phyloP scores from a whole-genome alignment of 2,797 vertebrate genomes.

The Choloepus didactylus region DNA sequence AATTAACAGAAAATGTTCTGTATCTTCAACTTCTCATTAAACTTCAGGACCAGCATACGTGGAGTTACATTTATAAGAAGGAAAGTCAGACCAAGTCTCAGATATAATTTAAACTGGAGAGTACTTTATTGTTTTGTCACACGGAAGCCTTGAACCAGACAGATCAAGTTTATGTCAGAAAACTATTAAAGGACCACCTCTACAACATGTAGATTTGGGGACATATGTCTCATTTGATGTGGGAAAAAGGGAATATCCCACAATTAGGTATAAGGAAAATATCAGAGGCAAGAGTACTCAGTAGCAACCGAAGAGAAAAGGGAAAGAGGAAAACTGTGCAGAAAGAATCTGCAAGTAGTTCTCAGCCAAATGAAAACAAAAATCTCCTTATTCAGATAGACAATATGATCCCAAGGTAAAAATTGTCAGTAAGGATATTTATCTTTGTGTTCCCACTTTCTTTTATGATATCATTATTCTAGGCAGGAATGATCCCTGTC shows the following conservation, averaged over 20 bases:
- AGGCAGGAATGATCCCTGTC: slow-evolving; percentile 1
- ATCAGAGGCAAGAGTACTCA: not conserved
- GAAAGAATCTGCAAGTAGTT: slow-evolving; percentile 12
- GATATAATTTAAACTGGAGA: slow-evolving; percentile 2
- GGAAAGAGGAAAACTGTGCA: not conserved
- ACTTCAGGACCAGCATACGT: not conserved
- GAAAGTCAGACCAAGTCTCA: slow-evolving; percentile 2
- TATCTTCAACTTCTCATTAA: slow-evolving; percentile 10
- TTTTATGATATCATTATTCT: slow-evolving; percentile 54
- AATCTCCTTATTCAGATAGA: not conserved
- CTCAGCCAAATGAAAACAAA: slow-evolving; percentile 6
- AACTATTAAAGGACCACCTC: slow-evolving; percentile 28
- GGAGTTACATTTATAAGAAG: not conserved
- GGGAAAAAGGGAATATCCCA: not conserved
- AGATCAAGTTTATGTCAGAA: slow-evolving; percentile 51
- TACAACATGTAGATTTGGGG: not conserved
- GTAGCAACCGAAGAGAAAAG: not conserved
- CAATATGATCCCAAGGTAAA: not conserved
- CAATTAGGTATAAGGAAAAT: not conserved
- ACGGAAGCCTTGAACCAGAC: slow-evolving; percentile 27
- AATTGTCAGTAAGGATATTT: slow-evolving; percentile 11
- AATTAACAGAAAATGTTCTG: slow-evolving; percentile 30
- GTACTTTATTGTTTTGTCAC: slow-evolving; percentile 34
- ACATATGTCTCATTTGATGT: slow-evolving; percentile 17
- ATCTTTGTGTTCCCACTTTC: slow-evolving; percentile 46